These are phyloP conservation scores for Pachyuromys duprasi DNA, from an alignment of 2,797 vertebrate genomes.

Conservation along the genomic window DNA sequence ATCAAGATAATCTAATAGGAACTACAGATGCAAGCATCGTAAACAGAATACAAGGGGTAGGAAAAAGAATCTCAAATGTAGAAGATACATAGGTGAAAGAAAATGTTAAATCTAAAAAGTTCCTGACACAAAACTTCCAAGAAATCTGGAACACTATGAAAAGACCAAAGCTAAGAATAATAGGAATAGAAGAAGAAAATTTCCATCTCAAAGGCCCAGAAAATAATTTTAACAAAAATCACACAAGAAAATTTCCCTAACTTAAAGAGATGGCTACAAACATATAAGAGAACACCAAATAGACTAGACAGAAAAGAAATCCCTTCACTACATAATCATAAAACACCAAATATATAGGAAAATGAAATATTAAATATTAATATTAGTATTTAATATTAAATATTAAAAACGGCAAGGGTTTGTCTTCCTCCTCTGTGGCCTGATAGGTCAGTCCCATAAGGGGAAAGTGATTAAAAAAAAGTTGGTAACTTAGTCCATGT, in stretches of 20 bases:
- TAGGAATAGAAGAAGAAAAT: not conserved
- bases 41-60: not conserved
- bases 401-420: not conserved
- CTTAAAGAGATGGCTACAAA: not conserved
- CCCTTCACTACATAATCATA: not conserved
- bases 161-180: not conserved
- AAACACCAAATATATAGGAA: not conserved
- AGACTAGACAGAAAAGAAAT: not conserved
- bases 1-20: not conserved
- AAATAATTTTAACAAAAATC: not conserved
- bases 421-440: too few relatives aligned
- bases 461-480: too few relatives aligned
- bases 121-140: not conserved
- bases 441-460: too few relatives aligned
- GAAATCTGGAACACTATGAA: not conserved
- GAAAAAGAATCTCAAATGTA: not conserved
- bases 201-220: not conserved
- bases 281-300: not conserved
- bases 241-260: not conserved
- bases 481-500: too few relatives aligned
- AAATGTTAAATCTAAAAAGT: not conserved
- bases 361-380: too few relatives aligned
- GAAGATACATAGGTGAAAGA: not conserved
- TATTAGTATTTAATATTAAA: too few relatives aligned
- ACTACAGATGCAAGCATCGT: not conserved